Evolutionary conservation across 2,797 vertebrate species (phyloP), one percentile per base, ranked within the genome.

Genomic region (Pagetopsis macropterus): DNA sequence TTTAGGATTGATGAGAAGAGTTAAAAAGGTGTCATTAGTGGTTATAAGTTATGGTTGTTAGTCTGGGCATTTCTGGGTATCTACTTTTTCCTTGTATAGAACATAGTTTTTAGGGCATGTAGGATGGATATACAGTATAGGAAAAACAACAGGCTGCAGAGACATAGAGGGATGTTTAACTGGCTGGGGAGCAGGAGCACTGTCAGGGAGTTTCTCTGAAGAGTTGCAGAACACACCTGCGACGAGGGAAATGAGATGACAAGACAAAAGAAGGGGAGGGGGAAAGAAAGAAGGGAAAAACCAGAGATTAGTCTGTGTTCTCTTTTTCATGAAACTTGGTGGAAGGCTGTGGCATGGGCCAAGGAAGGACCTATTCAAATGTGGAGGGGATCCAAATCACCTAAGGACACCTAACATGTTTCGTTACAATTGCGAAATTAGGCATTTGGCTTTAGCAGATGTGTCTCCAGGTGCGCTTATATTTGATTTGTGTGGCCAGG

Each of bases 141-240:
- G 58, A 33, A 69, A 72, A 85, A 61, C 58, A 82, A 45, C 78
- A 8, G 66, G 56, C 64, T 41, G 69, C 31, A 65, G 76, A 75
- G 63, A 71, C 43, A 40, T 31, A 51, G 44, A n/a, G 51, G 49
- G 65, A 61, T 73, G 66, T 76, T 72, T 46, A 41, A 45, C 43
- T 41, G 72, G 56, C 45, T 23, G 60, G 63, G 66, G 68, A 61
- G n/a, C 46, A 2, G 66, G 68, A 61, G n/a, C 46, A 2, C 49
- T 69, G 56, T 65, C 62, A 75, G 49, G 63, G 65, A 69, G 44
- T 51, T 64, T 50, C 65, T 78, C 75, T 70, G 59, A 58, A 56
- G 33, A 72, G 74, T 80, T 86, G 62, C 70, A 45, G 80, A 87
- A 82, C 81, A 87, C 84, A 90, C 81, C 75, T 92, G 82, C 65